Evolutionary conservation across 2,888 invertebrate genomes (phyloP).

Genomic region (Leptarthrus brevirostris): DNA sequence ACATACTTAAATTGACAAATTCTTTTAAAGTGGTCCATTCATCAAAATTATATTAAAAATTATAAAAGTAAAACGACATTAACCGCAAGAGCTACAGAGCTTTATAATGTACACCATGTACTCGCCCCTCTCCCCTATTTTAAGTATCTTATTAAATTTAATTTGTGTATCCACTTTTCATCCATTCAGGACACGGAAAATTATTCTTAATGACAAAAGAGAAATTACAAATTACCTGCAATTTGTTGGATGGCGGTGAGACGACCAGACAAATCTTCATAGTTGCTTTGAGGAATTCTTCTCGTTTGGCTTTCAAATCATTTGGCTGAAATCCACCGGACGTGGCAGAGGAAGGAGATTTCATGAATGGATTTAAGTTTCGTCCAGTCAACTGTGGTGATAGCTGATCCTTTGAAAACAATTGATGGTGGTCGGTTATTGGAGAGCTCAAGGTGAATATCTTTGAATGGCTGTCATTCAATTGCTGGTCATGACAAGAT

Average conservation of each 20-base stretch:
- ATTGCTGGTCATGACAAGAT: conserved; percentile 13
- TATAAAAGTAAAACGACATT: too few relatives aligned
- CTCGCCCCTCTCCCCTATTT: too few relatives aligned
- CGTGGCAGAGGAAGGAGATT: conserved; percentile 55
- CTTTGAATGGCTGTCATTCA: background rate
- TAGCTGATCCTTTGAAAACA: too few relatives aligned
- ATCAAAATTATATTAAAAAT: too few relatives aligned
- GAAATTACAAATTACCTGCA: conserved; percentile 63
- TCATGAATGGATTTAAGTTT: conserved; percentile 63
- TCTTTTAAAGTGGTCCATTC: too few relatives aligned
- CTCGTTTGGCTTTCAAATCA: conserved; percentile 69
- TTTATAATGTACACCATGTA: too few relatives aligned
- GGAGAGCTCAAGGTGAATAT: background rate
- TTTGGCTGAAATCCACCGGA: conserved; percentile 54
- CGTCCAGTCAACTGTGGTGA: conserved; percentile 56
- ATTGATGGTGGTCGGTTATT: background rate
- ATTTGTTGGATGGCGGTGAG: conserved; percentile 72
- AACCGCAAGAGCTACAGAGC: too few relatives aligned
- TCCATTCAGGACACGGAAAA: too few relatives aligned
- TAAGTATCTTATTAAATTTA: too few relatives aligned
- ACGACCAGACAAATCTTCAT: conserved; percentile 81
- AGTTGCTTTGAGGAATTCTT: conserved; percentile 78
- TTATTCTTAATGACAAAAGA: background rate
- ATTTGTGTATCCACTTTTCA: too few relatives aligned
- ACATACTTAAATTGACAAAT: too few relatives aligned